Evolutionary conservation across 2,888 invertebrate species (phyloP).

Genomic region (Lithosia quadra): DNA sequence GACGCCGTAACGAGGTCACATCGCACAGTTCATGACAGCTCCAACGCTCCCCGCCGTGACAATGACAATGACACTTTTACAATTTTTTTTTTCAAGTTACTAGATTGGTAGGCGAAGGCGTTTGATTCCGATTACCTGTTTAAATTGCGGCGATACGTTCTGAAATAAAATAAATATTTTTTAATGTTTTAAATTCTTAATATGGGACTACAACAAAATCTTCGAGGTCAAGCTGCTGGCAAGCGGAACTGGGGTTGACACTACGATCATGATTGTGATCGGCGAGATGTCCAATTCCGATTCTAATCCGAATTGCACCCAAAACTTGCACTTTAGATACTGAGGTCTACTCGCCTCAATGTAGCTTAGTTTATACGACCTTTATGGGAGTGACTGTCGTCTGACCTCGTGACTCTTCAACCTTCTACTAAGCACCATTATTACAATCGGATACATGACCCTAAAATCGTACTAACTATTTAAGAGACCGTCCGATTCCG

Average conservation of each 20-base stretch:
- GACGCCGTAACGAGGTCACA: slow-evolving; percentile 56
- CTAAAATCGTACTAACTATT: neutral
- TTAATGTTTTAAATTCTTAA: slow-evolving; percentile 13
- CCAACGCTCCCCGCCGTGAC: slow-evolving; percentile 54
- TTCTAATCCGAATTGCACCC: no score
- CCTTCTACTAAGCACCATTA: neutral
- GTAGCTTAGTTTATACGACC: neutral
- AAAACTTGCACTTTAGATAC: no score
- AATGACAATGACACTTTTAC: slow-evolving; percentile 68
- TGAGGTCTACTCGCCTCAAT: no score
- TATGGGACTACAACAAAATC: no score
- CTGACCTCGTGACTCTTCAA: neutral
- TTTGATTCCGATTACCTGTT: slow-evolving; percentile 43
- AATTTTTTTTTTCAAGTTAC: slow-evolving; percentile 39
- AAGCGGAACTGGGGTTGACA: no score
- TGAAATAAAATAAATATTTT: slow-evolving; percentile 18
- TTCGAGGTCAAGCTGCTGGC: no score
- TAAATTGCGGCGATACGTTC: slow-evolving; percentile 35
- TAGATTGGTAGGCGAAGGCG: slow-evolving; percentile 42
- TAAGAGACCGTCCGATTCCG: slow-evolving; percentile 30
- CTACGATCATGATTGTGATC: no score
- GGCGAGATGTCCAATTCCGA: no score
- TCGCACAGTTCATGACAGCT: slow-evolving; percentile 45
- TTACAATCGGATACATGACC: neutral
- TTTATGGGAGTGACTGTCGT: neutral